Evolutionary conservation across 2,888 invertebrate genomes (phyloP).

Genomic region (Calephelis perditalis): DNA sequence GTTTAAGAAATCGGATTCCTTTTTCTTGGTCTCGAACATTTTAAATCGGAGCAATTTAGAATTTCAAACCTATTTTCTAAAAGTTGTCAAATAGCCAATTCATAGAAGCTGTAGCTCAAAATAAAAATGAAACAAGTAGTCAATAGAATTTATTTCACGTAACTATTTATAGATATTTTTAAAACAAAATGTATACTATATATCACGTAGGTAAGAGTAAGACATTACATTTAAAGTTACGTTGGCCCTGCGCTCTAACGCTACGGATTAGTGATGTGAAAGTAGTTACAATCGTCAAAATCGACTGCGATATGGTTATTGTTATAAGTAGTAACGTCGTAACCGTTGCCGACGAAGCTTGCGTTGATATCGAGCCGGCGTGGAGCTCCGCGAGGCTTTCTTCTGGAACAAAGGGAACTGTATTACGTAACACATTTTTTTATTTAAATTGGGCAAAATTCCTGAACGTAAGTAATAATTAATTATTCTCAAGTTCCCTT

Average conservation of each 20-base stretch:
- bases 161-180: slow-evolving; percentile 52
- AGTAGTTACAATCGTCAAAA: slow-evolving; percentile 43
- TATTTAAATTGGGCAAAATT: too few relatives aligned
- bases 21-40: too few relatives aligned
- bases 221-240: slow-evolving; percentile 42
- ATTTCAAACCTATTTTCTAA: too few relatives aligned
- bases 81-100: too few relatives aligned
- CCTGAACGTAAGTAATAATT: too few relatives aligned
- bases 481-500: too few relatives aligned
- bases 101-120: not conserved
- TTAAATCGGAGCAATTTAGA: too few relatives aligned
- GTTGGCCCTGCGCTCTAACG: slow-evolving; percentile 40
- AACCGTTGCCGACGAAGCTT: slow-evolving; percentile 45
- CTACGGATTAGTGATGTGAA: slow-evolving; percentile 40
- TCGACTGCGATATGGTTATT: slow-evolving; percentile 34
- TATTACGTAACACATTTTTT: too few relatives aligned
- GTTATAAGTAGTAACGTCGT: slow-evolving; percentile 42
- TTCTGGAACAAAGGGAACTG: slow-evolving; percentile 61
- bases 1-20: too few relatives aligned
- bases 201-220: slow-evolving; percentile 62
- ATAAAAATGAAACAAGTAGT: slow-evolving; percentile 24
- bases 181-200: slow-evolving; percentile 41
- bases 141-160: slow-evolving; percentile 69
- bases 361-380: slow-evolving; percentile 47
- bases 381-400: slow-evolving; percentile 74